These are phyloP conservation scores for Neuroscelio doddi DNA, from an alignment of 2,888 invertebrate species.

Conservation along the genomic window DNA sequence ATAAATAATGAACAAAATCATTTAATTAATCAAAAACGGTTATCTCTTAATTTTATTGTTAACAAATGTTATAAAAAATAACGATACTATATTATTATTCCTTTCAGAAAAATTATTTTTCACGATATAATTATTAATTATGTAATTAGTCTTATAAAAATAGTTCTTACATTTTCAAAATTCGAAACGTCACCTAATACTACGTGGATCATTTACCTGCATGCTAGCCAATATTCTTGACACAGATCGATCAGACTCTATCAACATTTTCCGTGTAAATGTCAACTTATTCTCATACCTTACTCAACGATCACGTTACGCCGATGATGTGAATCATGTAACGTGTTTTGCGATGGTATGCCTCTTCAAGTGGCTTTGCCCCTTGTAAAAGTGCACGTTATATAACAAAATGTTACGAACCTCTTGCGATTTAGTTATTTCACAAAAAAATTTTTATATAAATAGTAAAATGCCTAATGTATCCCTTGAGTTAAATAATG, in stretches of 20 bases:
- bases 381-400: constrained; percentile 15
- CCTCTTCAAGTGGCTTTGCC: constrained; percentile 12
- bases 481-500: no score
- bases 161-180: constrained; percentile 2
- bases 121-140: no score
- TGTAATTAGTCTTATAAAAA: constrained; percentile 12
- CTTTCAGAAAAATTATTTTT: no score
- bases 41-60: no score
- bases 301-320: constrained; percentile 22
- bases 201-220: constrained; percentile 50
- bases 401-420: constrained; percentile 4
- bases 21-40: no score
- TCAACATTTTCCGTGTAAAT: constrained; percentile 46
- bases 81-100: no score
- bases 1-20: no score
- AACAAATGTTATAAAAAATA: no score
- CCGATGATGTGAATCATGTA: constrained; percentile 30
- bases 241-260: constrained; percentile 43
- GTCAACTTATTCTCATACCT: constrained; percentile 21
- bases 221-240: constrained; percentile 18
- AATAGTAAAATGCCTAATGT: no score
- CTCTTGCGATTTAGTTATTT: not conserved
- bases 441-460: no score
- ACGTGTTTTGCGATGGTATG: constrained; percentile 22
- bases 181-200: constrained; percentile 56